Evolutionary conservation across 1,140 invertebrate genomes (phyloP), one percentile per base, ranked within the genome.

Genomic region (Callitettix versicolor): DNA sequence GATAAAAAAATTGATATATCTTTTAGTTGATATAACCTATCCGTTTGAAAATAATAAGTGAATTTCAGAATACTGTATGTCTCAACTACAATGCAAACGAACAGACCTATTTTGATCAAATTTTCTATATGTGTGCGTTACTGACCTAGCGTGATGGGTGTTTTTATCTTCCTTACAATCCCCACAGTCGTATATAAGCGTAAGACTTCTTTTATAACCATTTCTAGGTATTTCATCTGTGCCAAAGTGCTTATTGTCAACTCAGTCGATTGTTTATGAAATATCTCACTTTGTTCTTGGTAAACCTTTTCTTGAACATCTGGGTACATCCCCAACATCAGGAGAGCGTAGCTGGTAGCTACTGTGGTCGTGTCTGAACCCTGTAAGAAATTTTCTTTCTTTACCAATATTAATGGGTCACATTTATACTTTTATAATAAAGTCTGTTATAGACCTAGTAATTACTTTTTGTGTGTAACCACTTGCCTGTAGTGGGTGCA

Each of bases 131-230:
- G n/a, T n/a, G n/a, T n/a, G n/a, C n/a, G n/a, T n/a, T n/a, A n/a
- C n/a, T 49, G 1, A 49, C 47, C 47, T 18, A 49, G 22, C 17
- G n/a, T 17, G 2, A 26, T 14, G 22, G 22, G 21, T 33, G 15
- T 30, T 3, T 49, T 26, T 17, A 49, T n/a, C 24, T 49, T 26
- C 1, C 69, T 74, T 33, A 79, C 75, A 5, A 79, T 60, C 3
- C 79, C 78, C 9, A 79, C 77, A 11, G 76, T 75, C 15, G 81
- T 80, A 66, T 75, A 82, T 48, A 81, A 56, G 53, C 81, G 67
- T 42, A 82, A 56, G 2, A 75, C 71, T 64, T 82, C 80, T 58
- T 78, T 78, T 2, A 82, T 67, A 1, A 76, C 73, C 53, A 75
- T 71, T 55, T 79, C 79, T 17, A 81, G 68, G 58, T 82, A 80